phyloP scores from a whole-genome alignment of 2,113 vertebrate species.

The Chauna torquata region DNA sequence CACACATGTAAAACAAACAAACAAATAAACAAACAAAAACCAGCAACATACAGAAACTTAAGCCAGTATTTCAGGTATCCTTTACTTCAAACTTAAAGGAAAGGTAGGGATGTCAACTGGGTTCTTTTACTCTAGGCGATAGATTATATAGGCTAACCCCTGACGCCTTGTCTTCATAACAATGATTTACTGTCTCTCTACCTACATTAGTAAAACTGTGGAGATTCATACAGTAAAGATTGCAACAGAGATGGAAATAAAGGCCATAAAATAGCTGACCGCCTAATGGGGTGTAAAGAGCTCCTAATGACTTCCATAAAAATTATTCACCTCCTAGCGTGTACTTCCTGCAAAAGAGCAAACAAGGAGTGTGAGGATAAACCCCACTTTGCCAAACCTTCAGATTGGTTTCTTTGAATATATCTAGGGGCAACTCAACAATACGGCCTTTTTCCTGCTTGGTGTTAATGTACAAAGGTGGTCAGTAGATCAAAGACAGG shows the following conservation, averaged over 20 bases:
- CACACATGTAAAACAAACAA: too few relatives aligned
- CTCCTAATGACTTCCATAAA: neutral
- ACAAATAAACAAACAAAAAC: neutral
- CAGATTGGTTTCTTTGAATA: neutral
- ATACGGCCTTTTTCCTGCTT: neutral
- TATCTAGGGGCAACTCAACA: neutral
- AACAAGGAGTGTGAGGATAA: neutral
- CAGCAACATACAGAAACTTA: neutral
- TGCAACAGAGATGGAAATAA: neutral
- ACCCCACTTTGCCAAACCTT: neutral
- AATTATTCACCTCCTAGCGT: neutral
- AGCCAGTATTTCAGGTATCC: neutral
- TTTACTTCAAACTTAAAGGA: neutral
- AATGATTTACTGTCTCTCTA: neutral
- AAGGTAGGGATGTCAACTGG: neutral
- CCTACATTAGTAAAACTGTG: neutral
- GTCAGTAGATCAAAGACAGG: neutral
- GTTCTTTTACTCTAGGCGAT: neutral
- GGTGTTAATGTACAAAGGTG: neutral
- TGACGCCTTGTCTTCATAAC: neutral
- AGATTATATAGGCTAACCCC: neutral
- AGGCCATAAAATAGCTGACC: neutral
- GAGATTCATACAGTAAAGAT: neutral
- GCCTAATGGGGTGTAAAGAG: neutral
- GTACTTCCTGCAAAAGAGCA: neutral